Percentiles rank a stretch among this genome's conserved stretches.
phyloP scores from a whole-genome alignment of 2,113 vertebrate species.

The Megaptera novaeangliae region DNA sequence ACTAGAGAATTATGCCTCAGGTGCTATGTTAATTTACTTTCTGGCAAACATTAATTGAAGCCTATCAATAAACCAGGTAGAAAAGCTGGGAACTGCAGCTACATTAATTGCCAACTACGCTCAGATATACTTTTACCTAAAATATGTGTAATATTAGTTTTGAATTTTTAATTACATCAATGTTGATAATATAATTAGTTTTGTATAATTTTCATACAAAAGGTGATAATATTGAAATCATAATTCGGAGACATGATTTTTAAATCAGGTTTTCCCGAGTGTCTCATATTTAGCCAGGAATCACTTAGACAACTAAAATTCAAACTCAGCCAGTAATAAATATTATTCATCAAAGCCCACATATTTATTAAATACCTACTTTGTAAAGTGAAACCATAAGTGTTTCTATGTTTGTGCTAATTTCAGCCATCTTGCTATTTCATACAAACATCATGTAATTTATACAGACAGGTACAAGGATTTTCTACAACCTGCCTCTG shows the following conservation, averaged over 20 bases:
- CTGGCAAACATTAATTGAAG: constrained; percentile 84
- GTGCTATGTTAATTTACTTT: constrained; percentile 84
- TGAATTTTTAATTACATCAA: constrained; percentile 65
- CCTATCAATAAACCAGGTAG: constrained; percentile 80
- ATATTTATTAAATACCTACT: background rate
- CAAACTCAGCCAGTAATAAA: background rate
- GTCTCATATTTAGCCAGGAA: background rate
- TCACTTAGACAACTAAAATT: background rate
- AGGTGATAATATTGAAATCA: background rate
- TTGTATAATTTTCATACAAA: constrained; percentile 56
- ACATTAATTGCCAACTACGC: constrained; percentile 50
- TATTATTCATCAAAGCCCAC: background rate
- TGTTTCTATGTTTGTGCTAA: background rate
- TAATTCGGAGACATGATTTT: background rate
- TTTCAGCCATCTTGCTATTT: background rate
- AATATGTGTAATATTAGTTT: constrained; percentile 63
- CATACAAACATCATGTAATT: background rate
- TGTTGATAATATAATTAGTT: constrained; percentile 40
- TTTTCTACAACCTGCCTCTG: background rate
- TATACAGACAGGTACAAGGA: background rate
- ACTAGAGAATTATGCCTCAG: constrained; percentile 81
- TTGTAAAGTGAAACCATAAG: background rate
- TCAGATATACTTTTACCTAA: constrained; percentile 58
- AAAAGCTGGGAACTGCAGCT: constrained; percentile 66
- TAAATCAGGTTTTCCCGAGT: background rate